Conservation (phyloP, 2,888 invertebrate genomes). For the Acrocyrtus sp. region DNA sequence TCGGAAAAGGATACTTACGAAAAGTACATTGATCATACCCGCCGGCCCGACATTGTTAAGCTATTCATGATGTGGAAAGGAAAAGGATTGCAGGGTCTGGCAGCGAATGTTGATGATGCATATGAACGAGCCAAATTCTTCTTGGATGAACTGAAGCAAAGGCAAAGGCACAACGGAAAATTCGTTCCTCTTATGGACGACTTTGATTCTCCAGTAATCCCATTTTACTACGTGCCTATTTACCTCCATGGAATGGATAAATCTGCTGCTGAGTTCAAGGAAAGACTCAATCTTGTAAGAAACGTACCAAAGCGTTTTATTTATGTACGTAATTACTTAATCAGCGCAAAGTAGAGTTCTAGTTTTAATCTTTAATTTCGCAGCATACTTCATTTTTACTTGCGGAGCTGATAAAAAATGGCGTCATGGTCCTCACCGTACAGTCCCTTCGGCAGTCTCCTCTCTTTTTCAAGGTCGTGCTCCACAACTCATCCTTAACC, state of each 20-base stretch:
- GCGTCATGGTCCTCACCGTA: slow-evolving; percentile 96
- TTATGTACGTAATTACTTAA: too few species aligned
- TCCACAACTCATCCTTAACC: slow-evolving; percentile 90
- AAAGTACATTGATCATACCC: slow-evolving; percentile 95
- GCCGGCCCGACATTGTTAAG: slow-evolving; percentile 94
- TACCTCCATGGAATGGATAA: slow-evolving; percentile 68
- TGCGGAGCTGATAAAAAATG: slow-evolving; percentile 86
- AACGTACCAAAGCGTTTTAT: too few species aligned
- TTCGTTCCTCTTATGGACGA: slow-evolving; percentile 78
- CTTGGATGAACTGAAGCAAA: slow-evolving; percentile 73
- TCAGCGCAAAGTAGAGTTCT: too few species aligned
- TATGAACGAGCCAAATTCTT: slow-evolving; percentile 81
- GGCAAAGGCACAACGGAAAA: slow-evolving; percentile 69
- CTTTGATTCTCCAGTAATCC: slow-evolving; percentile 93
- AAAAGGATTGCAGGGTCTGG: slow-evolving; percentile 27
- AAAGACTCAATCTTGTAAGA: slow-evolving; percentile 42
- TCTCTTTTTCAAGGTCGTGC: slow-evolving; percentile 96
- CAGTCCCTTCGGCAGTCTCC: slow-evolving; percentile 83
- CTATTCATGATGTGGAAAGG: slow-evolving; percentile 99
- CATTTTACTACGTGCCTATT: slow-evolving; percentile 94
- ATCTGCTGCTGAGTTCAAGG: slow-evolving; percentile 28
- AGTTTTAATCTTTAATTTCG: slow-evolving; percentile 1
- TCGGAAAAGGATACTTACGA: slow-evolving; percentile 77
- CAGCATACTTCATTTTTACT: slow-evolving; percentile 37
- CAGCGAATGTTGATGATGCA: slow-evolving; percentile 80